A percentile compares a stretch with the other conserved stretches of the same genome.
Conservation (phyloP, 2,888 invertebrate genomes). For the Cephus nigrinus region DNA sequence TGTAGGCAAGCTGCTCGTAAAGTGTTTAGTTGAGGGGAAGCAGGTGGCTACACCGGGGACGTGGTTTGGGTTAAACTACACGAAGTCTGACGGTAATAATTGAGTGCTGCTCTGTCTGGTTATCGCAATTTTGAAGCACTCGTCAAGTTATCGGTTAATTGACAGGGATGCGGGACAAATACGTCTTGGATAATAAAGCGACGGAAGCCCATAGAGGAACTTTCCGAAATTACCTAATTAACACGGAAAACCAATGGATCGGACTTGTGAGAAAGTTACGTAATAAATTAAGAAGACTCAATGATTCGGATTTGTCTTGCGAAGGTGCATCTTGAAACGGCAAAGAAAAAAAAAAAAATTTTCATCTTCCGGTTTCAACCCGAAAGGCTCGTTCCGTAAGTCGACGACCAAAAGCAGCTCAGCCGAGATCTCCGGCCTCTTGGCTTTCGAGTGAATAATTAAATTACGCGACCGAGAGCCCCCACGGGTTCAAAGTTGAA, state of each 20-base stretch:
- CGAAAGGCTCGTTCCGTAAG: background rate
- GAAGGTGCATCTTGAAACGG: background rate
- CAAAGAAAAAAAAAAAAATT: background rate
- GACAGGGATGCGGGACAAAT: constrained; percentile 63
- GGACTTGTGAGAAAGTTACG: background rate
- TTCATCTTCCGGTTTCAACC: background rate
- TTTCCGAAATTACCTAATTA: background rate
- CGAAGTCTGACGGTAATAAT: constrained; percentile 66
- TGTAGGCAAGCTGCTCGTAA: constrained; percentile 65
- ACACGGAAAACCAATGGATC: background rate
- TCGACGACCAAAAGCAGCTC: constrained; percentile 6
- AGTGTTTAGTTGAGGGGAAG: constrained; percentile 64
- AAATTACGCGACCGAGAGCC: constrained; percentile 54
- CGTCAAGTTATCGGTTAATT: constrained; percentile 63
- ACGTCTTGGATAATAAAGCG: constrained; percentile 47
- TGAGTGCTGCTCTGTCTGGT: constrained; percentile 66
- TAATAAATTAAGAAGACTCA: background rate
- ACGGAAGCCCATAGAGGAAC: background rate
- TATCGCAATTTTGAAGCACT: constrained; percentile 54
- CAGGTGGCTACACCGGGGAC: constrained; percentile 18
- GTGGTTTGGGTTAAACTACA: constrained; percentile 60
- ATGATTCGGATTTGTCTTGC: background rate
- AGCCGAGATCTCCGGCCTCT: constrained; percentile 29
- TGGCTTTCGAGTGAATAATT: constrained; percentile 54
- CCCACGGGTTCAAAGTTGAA: constrained; percentile 58